Evolutionary conservation across 2,888 invertebrate genomes (phyloP), one percentile per base, ranked within the genome.

Genomic region (Diarsia dahlii): DNA sequence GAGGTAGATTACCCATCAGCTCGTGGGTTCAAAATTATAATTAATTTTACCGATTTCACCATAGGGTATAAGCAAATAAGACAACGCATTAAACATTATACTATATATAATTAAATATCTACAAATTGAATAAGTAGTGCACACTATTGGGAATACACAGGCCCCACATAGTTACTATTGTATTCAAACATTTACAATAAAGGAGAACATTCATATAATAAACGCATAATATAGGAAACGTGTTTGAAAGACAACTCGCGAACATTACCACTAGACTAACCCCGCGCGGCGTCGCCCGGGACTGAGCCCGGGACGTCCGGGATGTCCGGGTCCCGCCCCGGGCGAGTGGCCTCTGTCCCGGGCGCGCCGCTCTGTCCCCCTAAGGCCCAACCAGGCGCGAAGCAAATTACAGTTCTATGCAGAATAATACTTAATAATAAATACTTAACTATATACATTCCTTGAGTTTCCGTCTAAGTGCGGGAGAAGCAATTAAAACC

Each of bases 41-140:
- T 94, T 93, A 94, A 91, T 94, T 92, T 93, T 94, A 88, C 88
- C 93, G 94, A 93, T 93, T 91, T 92, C 93, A 93, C 93, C 93
- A 89, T 91, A 90, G 94, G 95, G 92, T 92, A 88, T 89, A 94
- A 95, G 94, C 95, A 96, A 96, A 95, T 95, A 93, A 95, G 94
- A 95, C 94, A 95, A 95, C 94, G 93, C 94, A 93, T 94, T 94
- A 93, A 94, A 95, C 95, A 95, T 96, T 96, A 96, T 95, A 95
- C 95, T 96, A 96, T 96, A 95, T 95, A 96, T 96, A 96, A 96
- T 96, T 96, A 96, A 95, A 95, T 96, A 96, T 96, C 96, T 96
- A 96, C 96, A 96, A 95, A 95, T 96, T 93, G 95, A 95, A 95
- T 93, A 95, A 94, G 92, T 92, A 95, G 95, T 95, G 95, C 95